A percentile compares a stretch with the other conserved stretches of the same genome.
Conservation (phyloP, 1,140 invertebrate species). For the Cepaea nemoralis region DNA sequence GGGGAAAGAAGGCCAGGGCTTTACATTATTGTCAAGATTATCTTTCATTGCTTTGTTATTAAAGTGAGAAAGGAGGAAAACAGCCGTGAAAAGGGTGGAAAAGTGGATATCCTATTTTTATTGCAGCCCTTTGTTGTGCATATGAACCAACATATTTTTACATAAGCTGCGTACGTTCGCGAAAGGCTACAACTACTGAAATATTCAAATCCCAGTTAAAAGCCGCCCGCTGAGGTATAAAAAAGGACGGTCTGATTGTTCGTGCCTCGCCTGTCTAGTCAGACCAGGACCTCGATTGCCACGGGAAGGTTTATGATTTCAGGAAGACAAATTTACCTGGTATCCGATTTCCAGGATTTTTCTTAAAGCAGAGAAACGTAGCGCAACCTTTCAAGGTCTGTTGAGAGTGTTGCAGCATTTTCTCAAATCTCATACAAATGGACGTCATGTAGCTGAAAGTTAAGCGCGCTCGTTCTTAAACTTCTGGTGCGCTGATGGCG, state of each 20-base stretch:
- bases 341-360: neutral
- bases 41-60: too few species aligned
- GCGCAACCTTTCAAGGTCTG: neutral
- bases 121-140: neutral
- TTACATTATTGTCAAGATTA: too few species aligned
- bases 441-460: too few species aligned
- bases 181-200: neutral
- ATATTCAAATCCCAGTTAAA: neutral
- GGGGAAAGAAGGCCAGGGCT: too few species aligned
- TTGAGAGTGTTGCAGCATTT: too few species aligned
- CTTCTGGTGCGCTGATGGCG: too few species aligned
- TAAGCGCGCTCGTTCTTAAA: too few species aligned
- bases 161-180: neutral
- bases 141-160: neutral
- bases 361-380: neutral
- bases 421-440: too few species aligned
- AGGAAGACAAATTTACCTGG: neutral
- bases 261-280: neutral
- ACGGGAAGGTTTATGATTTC: neutral
- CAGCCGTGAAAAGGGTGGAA: neutral
- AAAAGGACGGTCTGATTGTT: neutral
- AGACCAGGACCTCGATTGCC: neutral
- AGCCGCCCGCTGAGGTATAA: neutral
- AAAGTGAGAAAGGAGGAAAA: neutral
- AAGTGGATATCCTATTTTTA: neutral